Evolutionary conservation across 2,113 vertebrate species (phyloP).

Genomic region (Bettongia penicillata): DNA sequence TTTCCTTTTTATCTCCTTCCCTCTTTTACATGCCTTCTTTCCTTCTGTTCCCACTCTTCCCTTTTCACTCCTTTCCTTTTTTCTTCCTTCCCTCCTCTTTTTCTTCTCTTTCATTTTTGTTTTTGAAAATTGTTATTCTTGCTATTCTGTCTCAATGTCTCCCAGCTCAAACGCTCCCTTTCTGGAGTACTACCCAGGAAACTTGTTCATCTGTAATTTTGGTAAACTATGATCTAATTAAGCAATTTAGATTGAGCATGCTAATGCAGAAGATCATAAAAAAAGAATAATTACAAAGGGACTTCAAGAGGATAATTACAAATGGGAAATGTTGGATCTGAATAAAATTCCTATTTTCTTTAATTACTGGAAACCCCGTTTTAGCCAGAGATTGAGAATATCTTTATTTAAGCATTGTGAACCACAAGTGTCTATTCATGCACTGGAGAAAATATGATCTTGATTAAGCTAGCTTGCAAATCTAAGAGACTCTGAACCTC

Average conservation of each 20-base stretch:
- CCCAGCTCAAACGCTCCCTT: constrained; percentile 71
- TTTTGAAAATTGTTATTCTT: neutral
- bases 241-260: constrained; percentile 84
- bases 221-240: constrained; percentile 82
- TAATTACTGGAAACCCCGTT: constrained; percentile 80
- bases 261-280: constrained; percentile 76
- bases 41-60: neutral
- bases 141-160: constrained; percentile 46
- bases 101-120: neutral
- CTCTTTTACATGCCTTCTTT: neutral
- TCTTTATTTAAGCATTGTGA: constrained; percentile 74
- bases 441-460: constrained; percentile 63
- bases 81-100: too few species aligned
- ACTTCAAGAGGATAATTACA: constrained; percentile 83
- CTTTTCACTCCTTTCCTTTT: neutral
- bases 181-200: constrained; percentile 70
- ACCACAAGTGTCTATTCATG: constrained; percentile 57
- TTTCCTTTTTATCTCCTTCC: neutral
- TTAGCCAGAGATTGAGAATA: constrained; percentile 73
- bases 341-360: constrained; percentile 79
- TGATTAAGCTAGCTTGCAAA: constrained; percentile 16
- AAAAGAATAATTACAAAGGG: constrained; percentile 81
- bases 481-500: neutral
- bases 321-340: constrained; percentile 75
- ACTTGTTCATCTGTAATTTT: constrained; percentile 81